Percentiles rank a stretch among this genome's conserved stretches.
Evolutionary conservation across 2,888 invertebrate genomes (phyloP).

Genomic region (Lochmaea capreae): DNA sequence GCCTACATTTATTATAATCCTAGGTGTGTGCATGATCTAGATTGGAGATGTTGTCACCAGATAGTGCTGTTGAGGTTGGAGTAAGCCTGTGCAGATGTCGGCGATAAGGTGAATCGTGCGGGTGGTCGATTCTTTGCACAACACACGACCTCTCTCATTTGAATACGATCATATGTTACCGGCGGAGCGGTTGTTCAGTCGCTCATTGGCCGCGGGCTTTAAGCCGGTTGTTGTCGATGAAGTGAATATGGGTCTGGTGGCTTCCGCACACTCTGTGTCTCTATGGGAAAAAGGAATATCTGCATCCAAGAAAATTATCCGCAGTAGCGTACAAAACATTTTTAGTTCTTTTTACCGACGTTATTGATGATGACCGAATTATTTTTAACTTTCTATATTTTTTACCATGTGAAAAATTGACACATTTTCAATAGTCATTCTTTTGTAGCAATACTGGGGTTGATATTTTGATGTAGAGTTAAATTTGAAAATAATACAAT

Average conservation of each 20-base stretch:
- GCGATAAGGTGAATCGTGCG: constrained; percentile 61
- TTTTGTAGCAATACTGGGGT: too few species aligned
- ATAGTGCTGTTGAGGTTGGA: constrained; percentile 56
- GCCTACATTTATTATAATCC: constrained; percentile 60
- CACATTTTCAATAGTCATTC: neutral
- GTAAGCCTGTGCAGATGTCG: constrained; percentile 59
- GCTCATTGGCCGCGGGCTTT: constrained; percentile 29
- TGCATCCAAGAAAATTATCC: constrained; percentile 50
- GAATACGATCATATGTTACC: constrained; percentile 64
- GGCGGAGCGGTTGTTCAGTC: constrained; percentile 41
- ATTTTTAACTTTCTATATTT: too few species aligned
- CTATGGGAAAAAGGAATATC: constrained; percentile 47
- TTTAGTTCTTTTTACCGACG: too few species aligned
- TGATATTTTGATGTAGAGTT: too few species aligned
- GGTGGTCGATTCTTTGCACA: constrained; percentile 60
- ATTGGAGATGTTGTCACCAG: constrained; percentile 67
- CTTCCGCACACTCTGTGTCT: constrained; percentile 48
- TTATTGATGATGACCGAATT: too few species aligned
- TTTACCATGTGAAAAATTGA: too few species aligned
- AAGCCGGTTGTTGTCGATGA: constrained; percentile 7
- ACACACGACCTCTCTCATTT: constrained; percentile 65
- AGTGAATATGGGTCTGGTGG: constrained; percentile 24
- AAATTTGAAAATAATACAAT: too few species aligned
- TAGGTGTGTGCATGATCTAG: constrained; percentile 66
- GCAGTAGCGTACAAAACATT: neutral